Conservation (phyloP, 1,140 invertebrate species). For the Neotoxoptera formosana region DNA sequence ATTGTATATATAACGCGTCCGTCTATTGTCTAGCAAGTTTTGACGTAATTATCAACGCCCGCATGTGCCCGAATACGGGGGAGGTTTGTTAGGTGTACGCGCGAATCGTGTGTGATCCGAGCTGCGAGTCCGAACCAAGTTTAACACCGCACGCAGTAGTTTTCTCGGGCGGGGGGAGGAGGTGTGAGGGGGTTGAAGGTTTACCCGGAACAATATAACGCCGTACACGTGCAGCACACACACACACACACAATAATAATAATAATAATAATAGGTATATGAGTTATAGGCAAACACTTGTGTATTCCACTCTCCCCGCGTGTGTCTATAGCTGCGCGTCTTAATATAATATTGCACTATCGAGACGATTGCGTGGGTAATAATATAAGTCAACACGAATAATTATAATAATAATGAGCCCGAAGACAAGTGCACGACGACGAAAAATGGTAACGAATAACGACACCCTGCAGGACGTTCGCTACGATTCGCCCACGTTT, state of each 20-base stretch:
- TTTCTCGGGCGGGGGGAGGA: too few relatives aligned
- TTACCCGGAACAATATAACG: not conserved
- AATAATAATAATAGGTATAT: not conserved
- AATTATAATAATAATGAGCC: too few relatives aligned
- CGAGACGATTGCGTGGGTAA: not conserved
- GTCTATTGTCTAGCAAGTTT: slow-evolving; percentile 22
- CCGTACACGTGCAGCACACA: not conserved
- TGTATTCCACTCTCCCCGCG: not conserved
- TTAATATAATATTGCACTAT: not conserved
- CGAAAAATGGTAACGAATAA: not conserved
- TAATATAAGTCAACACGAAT: not conserved
- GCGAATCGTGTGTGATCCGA: not conserved
- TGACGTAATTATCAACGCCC: slow-evolving; percentile 24
- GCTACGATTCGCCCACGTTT: not conserved
- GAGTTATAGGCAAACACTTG: not conserved
- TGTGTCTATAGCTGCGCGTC: not conserved
- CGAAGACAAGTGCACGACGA: not conserved
- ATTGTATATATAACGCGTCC: not conserved
- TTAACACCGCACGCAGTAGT: not conserved
- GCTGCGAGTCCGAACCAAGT: not conserved
- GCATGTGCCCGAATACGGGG: not conserved
- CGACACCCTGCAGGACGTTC: too few relatives aligned
- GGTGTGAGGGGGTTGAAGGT: not conserved
- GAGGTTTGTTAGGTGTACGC: not conserved
- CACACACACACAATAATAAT: not conserved